phyloP scores from a whole-genome alignment of 2,113 vertebrate genomes.

The Mus pahari region DNA sequence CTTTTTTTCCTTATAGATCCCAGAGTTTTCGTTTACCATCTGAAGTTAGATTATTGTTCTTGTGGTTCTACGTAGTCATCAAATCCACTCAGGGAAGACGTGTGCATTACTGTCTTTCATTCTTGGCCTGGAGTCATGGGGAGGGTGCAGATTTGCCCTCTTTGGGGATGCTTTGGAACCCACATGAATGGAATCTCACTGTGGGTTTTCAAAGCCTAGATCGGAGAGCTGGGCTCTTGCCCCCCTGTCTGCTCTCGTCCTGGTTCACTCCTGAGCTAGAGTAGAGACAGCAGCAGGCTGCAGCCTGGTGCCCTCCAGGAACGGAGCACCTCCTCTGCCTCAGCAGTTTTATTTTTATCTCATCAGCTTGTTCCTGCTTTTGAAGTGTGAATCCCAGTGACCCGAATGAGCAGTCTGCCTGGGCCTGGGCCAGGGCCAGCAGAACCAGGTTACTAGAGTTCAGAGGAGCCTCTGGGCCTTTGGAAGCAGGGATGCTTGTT shows the following conservation, averaged over 20 bases:
- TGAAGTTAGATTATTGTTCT: background rate
- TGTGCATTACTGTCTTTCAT: background rate
- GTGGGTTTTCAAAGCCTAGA: background rate
- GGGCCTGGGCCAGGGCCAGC: conserved; percentile 84
- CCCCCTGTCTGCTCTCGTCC: background rate
- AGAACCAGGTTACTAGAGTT: conserved; percentile 78
- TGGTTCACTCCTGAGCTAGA: background rate
- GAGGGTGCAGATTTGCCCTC: background rate
- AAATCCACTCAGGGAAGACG: background rate
- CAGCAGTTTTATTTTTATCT: conserved; percentile 80
- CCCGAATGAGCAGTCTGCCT: conserved; percentile 83
- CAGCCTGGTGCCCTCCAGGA: conserved; percentile 55
- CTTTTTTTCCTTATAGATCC: background rate
- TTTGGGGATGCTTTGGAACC: background rate
- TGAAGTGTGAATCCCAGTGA: conserved; percentile 81
- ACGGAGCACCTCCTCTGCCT: conserved; percentile 20
- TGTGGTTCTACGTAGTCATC: rapidly evolving
- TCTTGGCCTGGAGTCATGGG: background rate
- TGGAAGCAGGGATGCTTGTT: background rate
- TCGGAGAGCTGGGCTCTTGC: background rate
- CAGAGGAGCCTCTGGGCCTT: conserved; percentile 15
- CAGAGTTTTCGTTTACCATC: background rate
- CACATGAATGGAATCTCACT: background rate
- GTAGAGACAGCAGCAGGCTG: background rate
- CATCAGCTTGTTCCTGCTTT: conserved; percentile 79